Conservation (phyloP, 1,140 invertebrate species). For the Anagrus nilaparvatae region DNA sequence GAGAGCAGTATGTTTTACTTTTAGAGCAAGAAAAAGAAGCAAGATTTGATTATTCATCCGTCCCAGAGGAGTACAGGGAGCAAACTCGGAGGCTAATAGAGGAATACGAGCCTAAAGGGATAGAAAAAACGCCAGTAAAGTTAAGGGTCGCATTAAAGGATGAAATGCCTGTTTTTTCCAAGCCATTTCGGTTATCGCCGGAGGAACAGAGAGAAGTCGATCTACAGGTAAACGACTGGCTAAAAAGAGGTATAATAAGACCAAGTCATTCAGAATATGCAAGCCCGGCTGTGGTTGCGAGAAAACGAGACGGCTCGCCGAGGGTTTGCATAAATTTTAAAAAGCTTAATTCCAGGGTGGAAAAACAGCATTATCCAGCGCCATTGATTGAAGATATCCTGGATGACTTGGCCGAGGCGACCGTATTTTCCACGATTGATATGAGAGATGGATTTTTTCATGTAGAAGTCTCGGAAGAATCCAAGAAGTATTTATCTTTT, state of each 20-base stretch:
- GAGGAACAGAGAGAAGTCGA: slow-evolving; percentile 14
- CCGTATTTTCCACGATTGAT: slow-evolving; percentile 18
- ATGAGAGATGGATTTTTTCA: slow-evolving; percentile 19
- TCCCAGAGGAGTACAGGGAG: no score
- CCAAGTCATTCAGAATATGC: slow-evolving; percentile 14
- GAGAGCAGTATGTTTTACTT: no score
- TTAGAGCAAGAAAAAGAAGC: no score
- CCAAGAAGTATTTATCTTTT: slow-evolving; percentile 23
- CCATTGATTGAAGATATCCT: slow-evolving; percentile 22
- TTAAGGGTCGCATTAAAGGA: slow-evolving; percentile 3
- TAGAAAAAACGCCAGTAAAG: slow-evolving; percentile 2
- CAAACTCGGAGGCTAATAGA: no score
- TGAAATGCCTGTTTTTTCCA: slow-evolving; percentile 9
- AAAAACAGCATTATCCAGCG: slow-evolving; percentile 21
- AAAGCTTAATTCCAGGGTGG: slow-evolving; percentile 16
- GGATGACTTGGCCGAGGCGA: slow-evolving; percentile 16
- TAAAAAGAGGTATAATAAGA: slow-evolving; percentile 9
- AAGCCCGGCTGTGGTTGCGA: slow-evolving; percentile 15
- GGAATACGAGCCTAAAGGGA: no score
- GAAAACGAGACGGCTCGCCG: slow-evolving; percentile 17
- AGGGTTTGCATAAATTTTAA: slow-evolving; percentile 21
- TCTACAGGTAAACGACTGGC: slow-evolving; percentile 11
- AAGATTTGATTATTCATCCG: no score
- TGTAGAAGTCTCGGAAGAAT: slow-evolving; percentile 11
- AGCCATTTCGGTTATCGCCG: slow-evolving; percentile 13